phyloP scores from a whole-genome alignment of 2,113 vertebrate species.

The Alouatta palliata region DNA sequence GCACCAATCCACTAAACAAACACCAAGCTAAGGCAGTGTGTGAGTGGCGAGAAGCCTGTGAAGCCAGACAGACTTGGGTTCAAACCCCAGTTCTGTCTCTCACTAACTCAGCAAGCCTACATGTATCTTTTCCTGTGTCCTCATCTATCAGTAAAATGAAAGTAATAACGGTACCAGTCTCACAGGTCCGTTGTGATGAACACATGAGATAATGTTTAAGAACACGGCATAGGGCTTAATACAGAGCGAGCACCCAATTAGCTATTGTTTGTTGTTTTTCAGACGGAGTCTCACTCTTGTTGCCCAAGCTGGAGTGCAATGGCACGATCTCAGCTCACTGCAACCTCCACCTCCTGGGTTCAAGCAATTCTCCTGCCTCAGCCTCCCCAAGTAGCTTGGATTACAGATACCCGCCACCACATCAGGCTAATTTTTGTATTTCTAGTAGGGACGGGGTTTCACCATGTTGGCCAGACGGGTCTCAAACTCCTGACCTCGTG shows the following conservation, averaged over 20 bases:
- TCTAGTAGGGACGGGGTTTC: no score
- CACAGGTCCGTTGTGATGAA: background rate
- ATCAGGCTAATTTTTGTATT: no score
- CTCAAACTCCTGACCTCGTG: no score
- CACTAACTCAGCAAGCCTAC: background rate
- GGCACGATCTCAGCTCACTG: no score
- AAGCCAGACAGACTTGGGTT: background rate
- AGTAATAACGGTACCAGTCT: background rate
- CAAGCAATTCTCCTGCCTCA: no score
- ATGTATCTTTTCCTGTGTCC: background rate
- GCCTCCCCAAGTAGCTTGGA: no score
- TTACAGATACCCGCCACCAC: no score
- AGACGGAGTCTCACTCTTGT: no score
- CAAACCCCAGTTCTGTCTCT: background rate
- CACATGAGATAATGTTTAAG: background rate
- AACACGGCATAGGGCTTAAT: background rate
- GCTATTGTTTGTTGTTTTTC: no score
- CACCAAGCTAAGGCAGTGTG: background rate
- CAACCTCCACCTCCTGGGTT: no score
- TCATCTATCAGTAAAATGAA: background rate
- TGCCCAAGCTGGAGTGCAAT: no score
- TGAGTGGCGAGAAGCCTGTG: background rate
- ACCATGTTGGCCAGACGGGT: no score
- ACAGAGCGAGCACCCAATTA: background rate
- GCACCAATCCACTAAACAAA: background rate